Evolutionary conservation across 2,888 invertebrate species (phyloP), one percentile per base, ranked within the genome.

Genomic region (Chrysolina haemoptera): DNA sequence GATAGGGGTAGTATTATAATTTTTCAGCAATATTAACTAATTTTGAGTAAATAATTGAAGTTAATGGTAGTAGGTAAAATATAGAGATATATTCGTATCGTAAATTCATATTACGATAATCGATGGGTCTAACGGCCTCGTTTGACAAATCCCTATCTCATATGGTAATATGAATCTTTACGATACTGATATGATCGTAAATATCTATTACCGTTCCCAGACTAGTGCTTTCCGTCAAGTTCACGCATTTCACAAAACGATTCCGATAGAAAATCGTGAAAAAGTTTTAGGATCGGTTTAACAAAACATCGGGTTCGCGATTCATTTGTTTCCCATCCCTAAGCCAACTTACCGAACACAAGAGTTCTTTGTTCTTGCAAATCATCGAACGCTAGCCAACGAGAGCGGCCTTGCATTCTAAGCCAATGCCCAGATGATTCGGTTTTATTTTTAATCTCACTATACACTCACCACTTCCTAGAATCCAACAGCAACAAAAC

Each of bases 391-490:
- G 59, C 59, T 59, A 35, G 59, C 12, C 59, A 10, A 35, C 59
- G 12, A 20, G 55, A 59, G 27, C 35, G 35, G 27, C 4, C 59
- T 59, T 27, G 35, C n/a, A 59, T 59, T 59, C 59, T 16, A n/a
- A 59, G 59, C 59, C 59, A 27, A 27, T 59, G 43, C 63, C 70
- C 62, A 71, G 74, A 65, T 50, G 75, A 75, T 71, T 75, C 68
- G 22, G 27, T 35, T 59, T 35, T 35, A 27, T 27, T 59, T 59
- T 59, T 70, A 65, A 70, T 70, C 71, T 68, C 71, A 71, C 68
- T 75, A 14, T 69, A 76, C 79, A 77, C 76, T 76, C 76, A 77
- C 74, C 77, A 76, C 76, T 81, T 81, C 79, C 79, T 77, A 78
- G 78, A 79, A 80, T 71, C 71, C 70, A 76, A 77, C 79, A 74